phyloP scores from a whole-genome alignment of 2,797 vertebrate genomes.

The Pseudocheirus occidentalis region DNA sequence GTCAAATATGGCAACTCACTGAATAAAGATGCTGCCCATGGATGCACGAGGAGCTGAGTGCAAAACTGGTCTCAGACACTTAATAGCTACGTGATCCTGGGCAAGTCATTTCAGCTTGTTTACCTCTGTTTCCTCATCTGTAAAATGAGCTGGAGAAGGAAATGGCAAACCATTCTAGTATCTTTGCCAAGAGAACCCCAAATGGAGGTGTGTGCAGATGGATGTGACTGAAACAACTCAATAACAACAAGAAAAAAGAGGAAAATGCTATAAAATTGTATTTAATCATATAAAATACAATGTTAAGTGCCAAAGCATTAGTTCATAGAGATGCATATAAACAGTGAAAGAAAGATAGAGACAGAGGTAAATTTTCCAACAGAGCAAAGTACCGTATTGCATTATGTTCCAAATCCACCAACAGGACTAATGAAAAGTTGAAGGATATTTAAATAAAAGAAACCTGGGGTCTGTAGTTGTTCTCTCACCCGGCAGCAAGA shows the following conservation, averaged over 20 bases:
- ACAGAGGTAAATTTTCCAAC: neutral
- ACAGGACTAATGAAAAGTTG: conserved; percentile 21
- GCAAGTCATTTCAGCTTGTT: neutral
- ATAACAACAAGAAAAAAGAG: neutral
- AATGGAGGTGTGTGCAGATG: neutral
- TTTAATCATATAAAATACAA: neutral
- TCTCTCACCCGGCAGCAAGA: neutral
- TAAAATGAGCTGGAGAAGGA: neutral
- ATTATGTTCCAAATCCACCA: conserved; percentile 18
- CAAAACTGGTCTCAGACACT: neutral
- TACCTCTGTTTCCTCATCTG: neutral
- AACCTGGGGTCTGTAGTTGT: neutral
- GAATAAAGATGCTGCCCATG: neutral
- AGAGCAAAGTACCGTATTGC: neutral
- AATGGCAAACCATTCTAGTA: neutral
- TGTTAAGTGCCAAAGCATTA: neutral
- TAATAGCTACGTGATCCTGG: neutral
- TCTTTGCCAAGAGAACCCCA: neutral
- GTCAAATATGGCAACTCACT: neutral
- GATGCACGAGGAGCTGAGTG: neutral
- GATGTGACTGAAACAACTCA: neutral
- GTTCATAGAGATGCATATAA: neutral
- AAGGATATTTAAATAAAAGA: conserved; percentile 39
- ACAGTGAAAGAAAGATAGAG: neutral
- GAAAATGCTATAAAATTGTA: neutral